Percentiles rank a stretch among this genome's conserved stretches.
Evolutionary conservation across 1,140 invertebrate genomes (phyloP).

Genomic region (Maconellicoccus hirsutus): DNA sequence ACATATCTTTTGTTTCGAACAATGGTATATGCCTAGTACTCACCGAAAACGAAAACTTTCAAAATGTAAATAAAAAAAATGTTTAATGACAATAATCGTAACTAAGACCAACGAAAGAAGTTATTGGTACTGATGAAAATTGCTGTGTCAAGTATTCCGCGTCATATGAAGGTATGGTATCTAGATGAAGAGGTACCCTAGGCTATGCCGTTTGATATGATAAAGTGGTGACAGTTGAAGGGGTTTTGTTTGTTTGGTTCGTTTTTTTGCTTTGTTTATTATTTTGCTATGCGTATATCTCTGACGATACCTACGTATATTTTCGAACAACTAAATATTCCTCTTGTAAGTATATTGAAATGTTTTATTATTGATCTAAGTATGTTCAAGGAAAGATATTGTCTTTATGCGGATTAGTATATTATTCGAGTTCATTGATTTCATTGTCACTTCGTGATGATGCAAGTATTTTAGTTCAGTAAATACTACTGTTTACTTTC

Average conservation of each 20-base stretch:
- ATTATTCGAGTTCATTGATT: too few relatives aligned
- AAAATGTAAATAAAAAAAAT: slow-evolving; percentile 20
- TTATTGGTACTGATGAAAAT: slow-evolving; percentile 19
- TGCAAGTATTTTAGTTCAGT: too few relatives aligned
- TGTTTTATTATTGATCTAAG: neutral
- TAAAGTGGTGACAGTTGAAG: slow-evolving; percentile 20
- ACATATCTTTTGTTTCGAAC: slow-evolving; percentile 10
- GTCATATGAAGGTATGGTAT: neutral
- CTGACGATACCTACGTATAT: neutral
- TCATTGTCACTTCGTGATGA: too few relatives aligned
- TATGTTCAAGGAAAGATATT: neutral
- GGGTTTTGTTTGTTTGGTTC: slow-evolving; percentile 5
- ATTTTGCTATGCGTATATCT: neutral
- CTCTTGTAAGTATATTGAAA: neutral
- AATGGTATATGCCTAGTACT: neutral
- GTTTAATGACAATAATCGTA: slow-evolving; percentile 14
- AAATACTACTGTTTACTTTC: too few relatives aligned
- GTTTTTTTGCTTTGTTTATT: slow-evolving; percentile 11
- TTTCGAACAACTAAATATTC: neutral
- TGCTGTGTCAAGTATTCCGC: slow-evolving; percentile 11
- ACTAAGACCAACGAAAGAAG: slow-evolving; percentile 12
- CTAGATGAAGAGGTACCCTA: slow-evolving; percentile 16
- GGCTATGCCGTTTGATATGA: slow-evolving; percentile 18
- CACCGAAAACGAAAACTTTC: slow-evolving; percentile 12
- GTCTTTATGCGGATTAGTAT: too few relatives aligned